phyloP scores from a whole-genome alignment of 2,888 invertebrate genomes.

The Proisotoma minuta region DNA sequence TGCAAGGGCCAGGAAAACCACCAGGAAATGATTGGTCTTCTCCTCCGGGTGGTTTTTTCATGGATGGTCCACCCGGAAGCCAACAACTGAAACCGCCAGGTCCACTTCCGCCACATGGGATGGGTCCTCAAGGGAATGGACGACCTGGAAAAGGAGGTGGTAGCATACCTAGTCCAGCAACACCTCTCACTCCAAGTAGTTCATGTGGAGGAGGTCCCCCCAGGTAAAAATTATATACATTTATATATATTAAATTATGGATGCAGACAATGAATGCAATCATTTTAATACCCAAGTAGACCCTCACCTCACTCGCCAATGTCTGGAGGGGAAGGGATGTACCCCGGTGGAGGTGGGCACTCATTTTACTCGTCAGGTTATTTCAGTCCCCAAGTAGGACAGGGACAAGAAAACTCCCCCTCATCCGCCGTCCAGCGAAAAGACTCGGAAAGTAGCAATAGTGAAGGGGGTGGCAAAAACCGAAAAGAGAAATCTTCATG shows the following conservation, averaged over 20 bases:
- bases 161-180: constrained; percentile 48
- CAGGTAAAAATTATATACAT: constrained; percentile 27
- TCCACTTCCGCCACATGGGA: constrained; percentile 24
- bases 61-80: constrained; percentile 32
- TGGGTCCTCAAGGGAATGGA: constrained; percentile 44
- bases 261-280: not conserved
- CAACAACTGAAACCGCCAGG: constrained; percentile 38
- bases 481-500: constrained; percentile 48
- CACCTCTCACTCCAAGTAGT: constrained; percentile 47
- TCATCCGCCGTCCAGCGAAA: constrained; percentile 50
- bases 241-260: not conserved
- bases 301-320: constrained; percentile 47
- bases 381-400: constrained; percentile 47
- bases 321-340: constrained; percentile 42
- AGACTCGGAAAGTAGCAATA: constrained; percentile 50
- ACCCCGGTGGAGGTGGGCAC: constrained; percentile 43
- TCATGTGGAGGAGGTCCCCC: constrained; percentile 47
- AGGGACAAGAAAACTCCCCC: constrained; percentile 41
- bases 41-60: constrained; percentile 40
- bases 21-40: constrained; percentile 41
- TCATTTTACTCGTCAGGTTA: constrained; percentile 44
- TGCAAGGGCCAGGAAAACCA: constrained; percentile 45
- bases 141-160: constrained; percentile 44
- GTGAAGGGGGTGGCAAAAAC: constrained; percentile 48
- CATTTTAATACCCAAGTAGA: constrained; percentile 23